Evolutionary conservation across 1,140 invertebrate species (phyloP), one percentile per base, ranked within the genome.

Genomic region (Hermetia illucens): DNA sequence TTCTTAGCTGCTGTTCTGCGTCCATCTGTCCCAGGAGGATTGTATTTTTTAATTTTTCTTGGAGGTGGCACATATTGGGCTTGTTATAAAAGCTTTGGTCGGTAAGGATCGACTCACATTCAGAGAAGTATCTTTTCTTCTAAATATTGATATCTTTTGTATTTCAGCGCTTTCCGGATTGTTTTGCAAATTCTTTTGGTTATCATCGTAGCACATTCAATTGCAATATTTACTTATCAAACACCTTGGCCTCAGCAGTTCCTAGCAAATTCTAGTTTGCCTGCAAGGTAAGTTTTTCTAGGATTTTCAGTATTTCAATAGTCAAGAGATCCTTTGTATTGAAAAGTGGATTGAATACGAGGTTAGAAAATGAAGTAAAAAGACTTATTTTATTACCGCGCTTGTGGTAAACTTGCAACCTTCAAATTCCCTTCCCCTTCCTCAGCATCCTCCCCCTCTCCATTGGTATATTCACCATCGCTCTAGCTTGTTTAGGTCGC

Each of bases 1-100:
- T 88, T 85, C 59, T 69, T 82, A 44, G 75, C 80, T 13, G 83
- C 82, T 0, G 74, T 82, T 30, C 56, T 88, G 49, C 69, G 75
- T 33, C 85, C 86, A 3, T 89, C 83, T 15, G 64, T 87, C 5
- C 72, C 80, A 3, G 79, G 77, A 21, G 78, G 75, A 9, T 70
- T 92, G 22, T 94, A 95, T 61, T 93, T 90, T 61, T 46, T 90
- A 12, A 68, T 80, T 12, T 96, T 96, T 58, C 45, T 27, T 64
- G 96, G 46, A 71, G 72, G 19, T 72, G 79, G 82, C 12, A 93
- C 90, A 1, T 87, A 84, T 65, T 91, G 91, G 84, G 77, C 86
- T 13, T 79, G 81, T 48, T 82, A 83, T 52, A 75, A 76, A 41
- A 75, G 83, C 30, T 58, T 86, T 38, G 67, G 68, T 40, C 69